Percentiles rank a stretch among this genome's conserved stretches.
Conservation (phyloP, 2,797 vertebrate genomes). For the Sebastiscus tertius region DNA sequence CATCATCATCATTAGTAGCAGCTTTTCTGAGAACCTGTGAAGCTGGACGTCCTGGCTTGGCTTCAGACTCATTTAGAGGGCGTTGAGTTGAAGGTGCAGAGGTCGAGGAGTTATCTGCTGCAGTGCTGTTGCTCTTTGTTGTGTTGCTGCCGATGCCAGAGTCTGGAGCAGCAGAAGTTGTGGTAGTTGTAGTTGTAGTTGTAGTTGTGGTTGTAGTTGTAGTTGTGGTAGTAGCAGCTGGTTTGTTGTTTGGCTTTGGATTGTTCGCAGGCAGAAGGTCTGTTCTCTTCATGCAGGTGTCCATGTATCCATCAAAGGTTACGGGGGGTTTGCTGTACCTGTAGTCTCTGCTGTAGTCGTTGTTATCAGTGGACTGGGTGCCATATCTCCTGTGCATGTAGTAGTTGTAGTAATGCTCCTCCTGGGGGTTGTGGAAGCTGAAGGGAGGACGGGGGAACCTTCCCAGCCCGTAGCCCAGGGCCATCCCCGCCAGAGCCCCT, state of each 20-base stretch:
- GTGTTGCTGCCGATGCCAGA: slow-evolving; percentile 10
- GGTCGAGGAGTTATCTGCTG: neutral
- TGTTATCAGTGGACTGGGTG: slow-evolving; percentile 51
- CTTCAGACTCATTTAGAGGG: neutral
- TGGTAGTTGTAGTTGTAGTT: neutral
- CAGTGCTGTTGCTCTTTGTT: slow-evolving; percentile 9
- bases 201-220: neutral
- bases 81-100: neutral
- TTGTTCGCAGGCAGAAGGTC: slow-evolving; percentile 60
- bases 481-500: slow-evolving; percentile 73
- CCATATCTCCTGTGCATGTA: slow-evolving; percentile 78
- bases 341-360: slow-evolving; percentile 71
- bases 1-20: neutral
- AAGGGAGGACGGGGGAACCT: slow-evolving; percentile 73
- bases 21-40: neutral
- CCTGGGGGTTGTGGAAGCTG: slow-evolving; percentile 60
- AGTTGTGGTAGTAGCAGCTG: neutral
- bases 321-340: slow-evolving; percentile 29
- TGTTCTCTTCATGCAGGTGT: slow-evolving; percentile 66
- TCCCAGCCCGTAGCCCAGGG: slow-evolving; percentile 79
- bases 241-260: neutral
- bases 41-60: neutral
- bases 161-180: neutral
- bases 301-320: slow-evolving; percentile 71
- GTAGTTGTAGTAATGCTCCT: slow-evolving; percentile 78